phyloP scores from a whole-genome alignment of 2,113 vertebrate genomes.

The Dipodomys ordii region DNA sequence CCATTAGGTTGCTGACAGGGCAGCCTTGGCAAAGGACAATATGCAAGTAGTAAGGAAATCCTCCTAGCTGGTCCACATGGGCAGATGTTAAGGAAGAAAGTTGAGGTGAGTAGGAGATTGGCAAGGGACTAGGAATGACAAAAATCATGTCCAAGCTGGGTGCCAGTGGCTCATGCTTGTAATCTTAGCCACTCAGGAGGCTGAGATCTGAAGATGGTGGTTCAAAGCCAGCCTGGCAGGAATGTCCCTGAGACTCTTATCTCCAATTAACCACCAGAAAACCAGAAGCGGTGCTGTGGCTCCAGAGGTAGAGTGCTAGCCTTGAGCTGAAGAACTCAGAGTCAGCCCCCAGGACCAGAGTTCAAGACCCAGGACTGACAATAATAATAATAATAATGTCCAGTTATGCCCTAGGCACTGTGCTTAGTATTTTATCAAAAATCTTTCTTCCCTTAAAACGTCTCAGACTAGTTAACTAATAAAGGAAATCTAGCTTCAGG shows the following conservation, averaged over 20 bases:
- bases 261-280: too few relatives aligned
- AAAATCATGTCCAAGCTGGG: not conserved
- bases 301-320: too few relatives aligned
- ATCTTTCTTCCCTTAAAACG: conserved; percentile 42
- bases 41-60: not conserved
- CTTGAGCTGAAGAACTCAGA: too few relatives aligned
- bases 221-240: too few relatives aligned
- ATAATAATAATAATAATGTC: not conserved
- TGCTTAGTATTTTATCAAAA: not conserved
- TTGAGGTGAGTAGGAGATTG: not conserved
- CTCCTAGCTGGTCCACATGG: not conserved
- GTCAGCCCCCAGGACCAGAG: too few relatives aligned
- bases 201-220: too few relatives aligned
- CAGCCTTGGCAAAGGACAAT: not conserved
- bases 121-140: not conserved
- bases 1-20: not conserved
- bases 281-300: too few relatives aligned
- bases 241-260: too few relatives aligned
- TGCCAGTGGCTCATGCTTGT: too few relatives aligned
- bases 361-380: too few relatives aligned
- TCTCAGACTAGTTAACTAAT: not conserved
- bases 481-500: conserved; percentile 13
- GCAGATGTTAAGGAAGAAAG: conserved; percentile 9
- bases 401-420: not conserved
- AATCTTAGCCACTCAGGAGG: too few relatives aligned